phyloP scores from a whole-genome alignment of 2,797 vertebrate species.

The Lates japonicus region DNA sequence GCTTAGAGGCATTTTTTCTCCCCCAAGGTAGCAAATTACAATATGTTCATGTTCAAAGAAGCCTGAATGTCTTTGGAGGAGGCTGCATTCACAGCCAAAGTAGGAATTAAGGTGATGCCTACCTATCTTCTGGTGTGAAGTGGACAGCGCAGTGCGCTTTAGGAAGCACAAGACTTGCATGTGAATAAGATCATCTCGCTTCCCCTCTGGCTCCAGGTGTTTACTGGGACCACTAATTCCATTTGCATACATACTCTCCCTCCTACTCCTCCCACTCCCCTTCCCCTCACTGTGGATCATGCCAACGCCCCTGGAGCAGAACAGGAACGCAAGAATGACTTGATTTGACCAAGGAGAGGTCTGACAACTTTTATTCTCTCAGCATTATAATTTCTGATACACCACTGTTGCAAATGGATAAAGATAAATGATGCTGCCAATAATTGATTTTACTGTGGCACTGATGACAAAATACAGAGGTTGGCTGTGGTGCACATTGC shows the following conservation, averaged over 20 bases:
- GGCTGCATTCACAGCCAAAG: conserved; percentile 46
- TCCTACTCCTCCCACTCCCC: conserved; percentile 40
- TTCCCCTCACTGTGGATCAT: conserved; percentile 41
- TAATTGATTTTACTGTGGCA: conserved; percentile 13
- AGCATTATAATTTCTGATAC: conserved; percentile 9
- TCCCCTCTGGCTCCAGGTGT: conserved; percentile 79
- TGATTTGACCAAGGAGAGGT: conserved; percentile 64
- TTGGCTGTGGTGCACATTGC: neutral
- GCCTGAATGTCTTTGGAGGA: conserved; percentile 49
- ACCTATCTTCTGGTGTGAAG: conserved; percentile 55
- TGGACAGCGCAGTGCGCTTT: conserved; percentile 50
- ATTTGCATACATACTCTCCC: conserved; percentile 72
- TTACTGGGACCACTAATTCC: conserved; percentile 75
- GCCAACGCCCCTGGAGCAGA: conserved; percentile 53
- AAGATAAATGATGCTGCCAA: conserved; percentile 14
- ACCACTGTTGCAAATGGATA: conserved; percentile 27
- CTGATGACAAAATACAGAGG: conserved; percentile 10
- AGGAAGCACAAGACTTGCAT: conserved; percentile 70
- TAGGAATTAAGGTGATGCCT: conserved; percentile 64
- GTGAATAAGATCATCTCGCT: conserved; percentile 72
- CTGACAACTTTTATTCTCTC: conserved; percentile 43
- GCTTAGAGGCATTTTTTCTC: conserved; percentile 52
- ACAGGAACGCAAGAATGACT: conserved; percentile 56
- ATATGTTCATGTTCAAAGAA: conserved; percentile 67
- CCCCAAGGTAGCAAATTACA: conserved; percentile 70